These are phyloP conservation scores for Aporophyla lueneburgensis DNA, from an alignment of 2,888 invertebrate genomes.

Conservation along the genomic window DNA sequence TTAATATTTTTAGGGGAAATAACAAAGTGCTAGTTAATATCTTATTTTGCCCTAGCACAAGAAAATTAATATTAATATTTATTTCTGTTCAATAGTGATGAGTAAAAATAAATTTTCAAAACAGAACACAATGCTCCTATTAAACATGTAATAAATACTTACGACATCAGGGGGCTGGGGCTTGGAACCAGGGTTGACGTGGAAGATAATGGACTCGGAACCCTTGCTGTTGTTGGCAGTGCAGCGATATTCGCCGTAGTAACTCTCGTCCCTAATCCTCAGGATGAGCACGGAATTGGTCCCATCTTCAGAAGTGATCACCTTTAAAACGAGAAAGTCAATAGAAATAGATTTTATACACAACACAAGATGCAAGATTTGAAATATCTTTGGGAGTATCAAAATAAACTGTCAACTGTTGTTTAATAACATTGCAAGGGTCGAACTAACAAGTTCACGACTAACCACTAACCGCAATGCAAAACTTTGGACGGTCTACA, in stretches of 20 bases:
- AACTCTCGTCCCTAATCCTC: slow-evolving; percentile 76
- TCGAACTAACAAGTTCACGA: neutral
- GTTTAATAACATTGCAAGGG: neutral
- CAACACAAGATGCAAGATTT: neutral
- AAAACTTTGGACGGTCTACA: slow-evolving; percentile 4
- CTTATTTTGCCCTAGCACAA: no score
- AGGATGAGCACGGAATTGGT: slow-evolving; percentile 80
- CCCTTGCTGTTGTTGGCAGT: slow-evolving; percentile 81
- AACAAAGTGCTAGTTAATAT: no score
- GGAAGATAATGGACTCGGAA: slow-evolving; percentile 79
- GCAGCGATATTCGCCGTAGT: slow-evolving; percentile 84
- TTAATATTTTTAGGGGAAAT: no score
- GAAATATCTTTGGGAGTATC: neutral
- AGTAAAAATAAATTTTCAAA: neutral
- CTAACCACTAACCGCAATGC: neutral
- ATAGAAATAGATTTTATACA: neutral
- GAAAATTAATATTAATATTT: neutral
- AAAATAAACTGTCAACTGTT: no score
- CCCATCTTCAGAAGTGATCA: slow-evolving; percentile 78
- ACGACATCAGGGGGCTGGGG: slow-evolving; percentile 84
- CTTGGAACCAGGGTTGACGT: slow-evolving; percentile 83
- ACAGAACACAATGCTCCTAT: neutral
- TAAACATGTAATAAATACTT: slow-evolving; percentile 61
- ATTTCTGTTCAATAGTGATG: neutral
- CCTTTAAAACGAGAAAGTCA: slow-evolving; percentile 64